Base-by-base conservation (phyloP, 2,797 vertebrate species). In the Arctocebus calabarensis region DNA sequence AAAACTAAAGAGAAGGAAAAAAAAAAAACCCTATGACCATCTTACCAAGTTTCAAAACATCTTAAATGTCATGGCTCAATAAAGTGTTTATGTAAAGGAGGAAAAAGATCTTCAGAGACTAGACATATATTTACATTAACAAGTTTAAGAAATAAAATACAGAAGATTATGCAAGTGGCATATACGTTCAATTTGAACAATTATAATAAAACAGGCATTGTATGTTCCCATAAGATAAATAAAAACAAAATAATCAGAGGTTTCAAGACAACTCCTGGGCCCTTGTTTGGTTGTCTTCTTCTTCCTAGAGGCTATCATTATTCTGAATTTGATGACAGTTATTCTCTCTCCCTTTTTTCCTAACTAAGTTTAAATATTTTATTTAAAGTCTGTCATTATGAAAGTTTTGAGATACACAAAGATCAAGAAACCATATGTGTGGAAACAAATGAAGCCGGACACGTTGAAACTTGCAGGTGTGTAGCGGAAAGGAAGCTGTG, bases 341-440 rank as follows among this genome's bases (percentile, higher is more conserved):
- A 84, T 66, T 77, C 9, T 2, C 20, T 2, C 14, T 23, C 34
- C 2, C 0, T 55, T 3, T 22, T 2, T 19, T n/a, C 7, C 37
- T 78, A 52, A 4, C 16, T n/a, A 17, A 66, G n/a, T 66, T 66
- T 66, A 66, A n/a, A 66, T n/a, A 8, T n/a, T 66, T 66, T 66
- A 66, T 66, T 66, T 20, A 27, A 19, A 52, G 48, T 1, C 3
- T 14, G 14, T 52, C 48, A 52, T 52, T 52, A 52, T 16, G 48
- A 52, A 52, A 52, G 48, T 52, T 16, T 52, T 52, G 48, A 52
- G 48, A 52, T 52, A 52, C 48, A 52, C 48, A 52, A 52, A 52
- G 48, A 52, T 52, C 48, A 52, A 52, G 48, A 52, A 16, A 52
- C 14, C 48, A 1, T 16, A 48, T 14, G 14, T 16, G 14, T 52